Evolutionary conservation across 2,113 vertebrate species (phyloP).

Genomic region (Dolichotis patagonum): DNA sequence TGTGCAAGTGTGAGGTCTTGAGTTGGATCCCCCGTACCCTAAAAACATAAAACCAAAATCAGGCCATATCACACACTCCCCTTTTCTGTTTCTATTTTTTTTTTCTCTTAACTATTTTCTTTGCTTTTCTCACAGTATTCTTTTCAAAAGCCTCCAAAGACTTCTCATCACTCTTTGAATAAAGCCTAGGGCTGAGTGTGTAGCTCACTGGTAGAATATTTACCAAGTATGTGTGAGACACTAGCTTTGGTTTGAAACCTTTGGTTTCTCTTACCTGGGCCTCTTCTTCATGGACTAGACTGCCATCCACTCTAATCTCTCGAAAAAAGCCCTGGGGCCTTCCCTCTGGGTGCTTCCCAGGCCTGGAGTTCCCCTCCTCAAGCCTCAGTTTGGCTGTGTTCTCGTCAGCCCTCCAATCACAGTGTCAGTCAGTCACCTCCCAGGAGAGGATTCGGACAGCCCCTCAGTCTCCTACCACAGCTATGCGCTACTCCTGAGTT

Average conservation of each 20-base stretch:
- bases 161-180: not conserved
- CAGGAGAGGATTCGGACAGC: not conserved
- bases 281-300: no score
- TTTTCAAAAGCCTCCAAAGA: not conserved
- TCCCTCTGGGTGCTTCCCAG: not conserved
- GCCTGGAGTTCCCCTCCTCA: not conserved
- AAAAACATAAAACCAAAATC: not conserved
- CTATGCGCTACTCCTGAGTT: not conserved
- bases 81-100: not conserved
- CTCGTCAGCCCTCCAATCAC: not conserved
- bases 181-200: not conserved
- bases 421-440: not conserved
- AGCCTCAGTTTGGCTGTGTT: not conserved
- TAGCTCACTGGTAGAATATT: not conserved
- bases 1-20: no score
- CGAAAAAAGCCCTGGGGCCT: not conserved
- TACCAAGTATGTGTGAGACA: not conserved
- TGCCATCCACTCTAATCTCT: not conserved
- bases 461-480: not conserved
- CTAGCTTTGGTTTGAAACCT: not conserved
- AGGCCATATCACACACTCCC: not conserved
- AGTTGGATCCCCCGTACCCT: no score
- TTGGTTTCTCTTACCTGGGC: no score
- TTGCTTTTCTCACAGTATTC: not conserved
- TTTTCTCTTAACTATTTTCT: not conserved